These are phyloP conservation scores for Gymnarchus niloticus DNA, from an alignment of 2,113 vertebrate genomes.

Conservation along the genomic window DNA sequence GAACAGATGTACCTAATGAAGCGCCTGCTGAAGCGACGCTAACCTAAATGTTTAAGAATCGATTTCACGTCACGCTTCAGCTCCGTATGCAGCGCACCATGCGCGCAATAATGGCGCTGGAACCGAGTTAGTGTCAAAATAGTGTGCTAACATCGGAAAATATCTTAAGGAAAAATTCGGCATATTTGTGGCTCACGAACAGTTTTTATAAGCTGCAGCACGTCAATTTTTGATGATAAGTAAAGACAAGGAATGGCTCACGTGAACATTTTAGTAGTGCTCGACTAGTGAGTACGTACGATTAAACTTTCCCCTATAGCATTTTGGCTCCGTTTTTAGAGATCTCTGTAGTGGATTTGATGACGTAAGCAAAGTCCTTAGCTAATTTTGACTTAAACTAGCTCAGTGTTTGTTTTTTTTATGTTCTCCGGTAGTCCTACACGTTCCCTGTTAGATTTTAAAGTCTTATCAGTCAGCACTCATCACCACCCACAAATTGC, in stretches of 20 bases:
- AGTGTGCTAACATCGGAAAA: background rate
- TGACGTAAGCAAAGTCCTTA: background rate
- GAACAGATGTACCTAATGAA: too few relatives aligned
- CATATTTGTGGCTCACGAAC: background rate
- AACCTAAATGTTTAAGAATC: background rate
- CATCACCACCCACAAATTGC: background rate
- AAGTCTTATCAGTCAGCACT: background rate
- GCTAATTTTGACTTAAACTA: background rate
- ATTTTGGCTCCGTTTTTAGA: background rate
- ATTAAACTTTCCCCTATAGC: background rate
- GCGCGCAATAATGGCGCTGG: background rate
- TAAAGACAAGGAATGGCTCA: background rate
- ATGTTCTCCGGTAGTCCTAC: background rate
- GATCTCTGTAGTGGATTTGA: background rate
- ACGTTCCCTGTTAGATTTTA: background rate
- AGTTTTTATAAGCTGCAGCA: background rate
- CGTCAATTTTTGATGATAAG: background rate
- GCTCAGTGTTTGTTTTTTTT: background rate
- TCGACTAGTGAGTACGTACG: background rate
- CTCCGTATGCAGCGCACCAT: background rate
- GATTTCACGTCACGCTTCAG: background rate
- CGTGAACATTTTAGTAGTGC: background rate
- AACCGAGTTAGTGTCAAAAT: background rate
- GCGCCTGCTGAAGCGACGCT: background rate
- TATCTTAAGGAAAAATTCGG: background rate